Evolutionary conservation across 2,797 vertebrate species (phyloP), one percentile per base, ranked within the genome.

Genomic region (Spinibarbus caldwelli): DNA sequence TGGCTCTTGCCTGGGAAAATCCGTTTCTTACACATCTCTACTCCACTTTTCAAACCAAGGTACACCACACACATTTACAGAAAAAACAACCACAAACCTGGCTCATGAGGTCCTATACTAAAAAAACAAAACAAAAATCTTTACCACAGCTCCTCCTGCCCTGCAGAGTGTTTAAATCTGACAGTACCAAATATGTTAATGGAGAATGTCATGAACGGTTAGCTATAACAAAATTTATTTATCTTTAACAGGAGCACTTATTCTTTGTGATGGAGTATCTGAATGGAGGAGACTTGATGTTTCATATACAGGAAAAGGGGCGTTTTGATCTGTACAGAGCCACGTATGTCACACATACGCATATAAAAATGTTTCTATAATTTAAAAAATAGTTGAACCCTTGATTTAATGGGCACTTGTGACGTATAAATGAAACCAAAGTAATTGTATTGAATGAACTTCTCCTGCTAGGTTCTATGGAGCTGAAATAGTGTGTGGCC

Each of bases 191-290:
- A 31, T 4, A 80, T 17, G 36, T 57, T 45, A 36, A 81, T 12
- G 10, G 34, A 36, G 23, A 71, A 19, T 57, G 36, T 59, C 11
- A 31, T 8, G 6, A 19, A 45, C 2, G 15, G 2, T 7, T 47
- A 4, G 6, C 14, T 9, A 38, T 21, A 66, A 43, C 9, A 43
- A 10, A 64, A 45, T 68, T 5, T 49, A 15, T 49, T 49, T 17
- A 36, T 81, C 1, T 89, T 34, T 73, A 49, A 88, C 92, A 99
- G 98, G 98, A 99, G 67, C 98, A 99, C 92, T 95, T 99, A 82
- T 99, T 99, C 94, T 99, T 99, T n/a, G 97, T 99, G 84, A 99
- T 99, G 98, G 98, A 99, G 91, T 99, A 99, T 91, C 94, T 99
- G 91, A 99, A 97, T 0, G 98, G 98, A 62, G 98, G 98, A 68